A percentile compares a stretch with the other conserved stretches of the same genome.
Conservation (phyloP, 2,888 invertebrate species). For the Chrysolina haemoptera region DNA sequence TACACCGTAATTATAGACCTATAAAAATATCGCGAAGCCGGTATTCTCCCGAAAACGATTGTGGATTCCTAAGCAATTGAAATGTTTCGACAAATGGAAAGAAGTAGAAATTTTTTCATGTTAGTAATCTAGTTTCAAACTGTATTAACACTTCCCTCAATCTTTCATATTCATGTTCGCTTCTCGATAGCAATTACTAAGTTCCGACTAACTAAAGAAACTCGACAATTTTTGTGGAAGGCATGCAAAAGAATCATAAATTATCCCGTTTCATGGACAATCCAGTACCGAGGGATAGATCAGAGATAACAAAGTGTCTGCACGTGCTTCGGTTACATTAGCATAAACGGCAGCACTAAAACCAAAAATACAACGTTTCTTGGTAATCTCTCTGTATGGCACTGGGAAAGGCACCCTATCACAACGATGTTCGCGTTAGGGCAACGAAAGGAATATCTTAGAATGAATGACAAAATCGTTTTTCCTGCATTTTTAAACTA, state of each 20-base stretch:
- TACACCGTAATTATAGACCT: too few relatives aligned
- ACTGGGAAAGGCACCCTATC: slow-evolving; percentile 39
- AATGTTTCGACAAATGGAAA: too few relatives aligned
- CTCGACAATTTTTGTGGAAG: background rate
- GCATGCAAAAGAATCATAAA: slow-evolving; percentile 16
- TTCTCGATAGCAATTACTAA: background rate
- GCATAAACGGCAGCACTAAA: slow-evolving; percentile 59
- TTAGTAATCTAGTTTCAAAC: background rate
- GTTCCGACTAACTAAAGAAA: background rate
- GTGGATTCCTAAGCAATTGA: too few relatives aligned
- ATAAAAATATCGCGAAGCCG: too few relatives aligned
- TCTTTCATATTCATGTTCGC: background rate
- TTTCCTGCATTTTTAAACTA: too few relatives aligned
- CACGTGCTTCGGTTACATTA: slow-evolving; percentile 56
- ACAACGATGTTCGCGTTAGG: background rate
- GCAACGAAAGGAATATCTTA: background rate
- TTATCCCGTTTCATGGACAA: slow-evolving; percentile 41
- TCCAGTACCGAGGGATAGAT: slow-evolving; percentile 52
- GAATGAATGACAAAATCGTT: background rate
- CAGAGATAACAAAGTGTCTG: slow-evolving; percentile 55
- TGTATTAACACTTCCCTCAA: background rate
- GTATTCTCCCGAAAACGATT: too few relatives aligned
- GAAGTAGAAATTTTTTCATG: too few relatives aligned
- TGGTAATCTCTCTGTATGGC: slow-evolving; percentile 60
- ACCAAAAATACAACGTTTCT: slow-evolving; percentile 56